A percentile compares a stretch with the other conserved stretches of the same genome.
Conservation (phyloP, 2,888 invertebrate genomes). For the Pollenia angustigena region DNA sequence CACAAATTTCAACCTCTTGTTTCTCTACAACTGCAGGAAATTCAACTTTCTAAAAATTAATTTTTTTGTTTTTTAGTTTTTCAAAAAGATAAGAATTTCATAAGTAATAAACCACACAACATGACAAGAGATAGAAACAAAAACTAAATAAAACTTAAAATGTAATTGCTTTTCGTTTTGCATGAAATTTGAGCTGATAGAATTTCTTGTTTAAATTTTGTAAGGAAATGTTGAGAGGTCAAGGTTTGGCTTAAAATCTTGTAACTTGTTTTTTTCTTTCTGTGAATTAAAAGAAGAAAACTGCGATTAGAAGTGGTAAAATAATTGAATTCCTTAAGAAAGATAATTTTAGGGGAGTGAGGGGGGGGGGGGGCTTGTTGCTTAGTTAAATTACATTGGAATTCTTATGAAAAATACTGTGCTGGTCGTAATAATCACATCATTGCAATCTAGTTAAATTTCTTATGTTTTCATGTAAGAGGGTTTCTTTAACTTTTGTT, state of each 20-base stretch:
- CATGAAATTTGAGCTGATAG: not conserved
- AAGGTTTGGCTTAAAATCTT: constrained; percentile 17
- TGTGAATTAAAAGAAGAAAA: not conserved
- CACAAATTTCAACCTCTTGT: constrained; percentile 6
- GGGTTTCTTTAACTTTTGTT: not conserved
- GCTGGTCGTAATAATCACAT: too few relatives aligned
- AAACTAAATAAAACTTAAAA: constrained; percentile 16
- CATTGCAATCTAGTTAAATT: not conserved
- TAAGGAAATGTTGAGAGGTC: constrained; percentile 24
- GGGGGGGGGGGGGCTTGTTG: too few relatives aligned
- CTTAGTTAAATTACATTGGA: too few relatives aligned
- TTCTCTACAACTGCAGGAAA: too few relatives aligned
- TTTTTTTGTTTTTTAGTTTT: not conserved
- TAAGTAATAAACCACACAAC: constrained; percentile 9
- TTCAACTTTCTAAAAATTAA: too few relatives aligned
- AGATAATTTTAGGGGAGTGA: too few relatives aligned
- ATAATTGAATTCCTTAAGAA: too few relatives aligned
- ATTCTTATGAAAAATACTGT: too few relatives aligned
- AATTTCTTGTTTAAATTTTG: constrained; percentile 3
- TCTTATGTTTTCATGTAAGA: not conserved
- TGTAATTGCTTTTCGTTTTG: constrained; percentile 17
- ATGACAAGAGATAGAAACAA: not conserved
- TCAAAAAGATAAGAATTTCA: constrained; percentile 1
- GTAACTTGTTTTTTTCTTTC: not conserved
- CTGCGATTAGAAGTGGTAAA: not conserved